Conservation (phyloP, 2,797 vertebrate genomes). For the Melanitta fusca region DNA sequence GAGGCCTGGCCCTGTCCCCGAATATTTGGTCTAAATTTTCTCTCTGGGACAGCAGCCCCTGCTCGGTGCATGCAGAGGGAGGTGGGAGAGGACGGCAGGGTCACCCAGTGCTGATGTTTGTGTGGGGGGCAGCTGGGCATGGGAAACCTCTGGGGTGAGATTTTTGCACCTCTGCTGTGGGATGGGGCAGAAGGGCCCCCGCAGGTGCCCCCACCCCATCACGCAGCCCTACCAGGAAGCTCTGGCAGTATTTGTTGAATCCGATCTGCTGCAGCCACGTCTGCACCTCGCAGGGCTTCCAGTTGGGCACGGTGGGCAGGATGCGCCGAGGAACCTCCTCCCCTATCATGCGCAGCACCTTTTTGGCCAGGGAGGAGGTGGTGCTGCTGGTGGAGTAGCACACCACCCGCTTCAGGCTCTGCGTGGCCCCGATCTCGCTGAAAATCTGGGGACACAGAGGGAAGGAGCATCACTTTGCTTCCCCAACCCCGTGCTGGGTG, state of each 20-base stretch:
- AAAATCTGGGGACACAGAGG: constrained; percentile 84
- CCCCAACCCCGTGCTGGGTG: background rate
- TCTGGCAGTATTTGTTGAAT: constrained; percentile 87
- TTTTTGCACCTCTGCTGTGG: background rate
- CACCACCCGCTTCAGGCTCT: constrained; percentile 94
- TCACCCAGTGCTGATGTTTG: background rate
- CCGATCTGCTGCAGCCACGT: constrained; percentile 96
- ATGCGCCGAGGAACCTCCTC: constrained; percentile 92
- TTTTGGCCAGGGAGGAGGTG: constrained; percentile 88
- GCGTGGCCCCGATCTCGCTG: constrained; percentile 94
- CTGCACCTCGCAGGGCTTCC: constrained; percentile 94
- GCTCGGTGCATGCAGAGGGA: background rate
- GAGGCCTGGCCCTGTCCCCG: background rate
- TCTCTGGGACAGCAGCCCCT: background rate
- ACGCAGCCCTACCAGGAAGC: constrained; percentile 86
- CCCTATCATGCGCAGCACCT: constrained; percentile 87
- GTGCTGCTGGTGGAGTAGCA: constrained; percentile 95
- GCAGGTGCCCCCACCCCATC: fast-evolving
- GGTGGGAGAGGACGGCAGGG: background rate
- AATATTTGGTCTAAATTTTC: too few relatives aligned
- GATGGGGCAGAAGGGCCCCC: background rate
- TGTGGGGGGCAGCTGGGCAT: background rate
- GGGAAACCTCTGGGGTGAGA: background rate
- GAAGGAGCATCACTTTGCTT: background rate
- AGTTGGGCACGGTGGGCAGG: constrained; percentile 91